phyloP scores from a whole-genome alignment of 2,113 vertebrate genomes.

The Pan troglodytes region DNA sequence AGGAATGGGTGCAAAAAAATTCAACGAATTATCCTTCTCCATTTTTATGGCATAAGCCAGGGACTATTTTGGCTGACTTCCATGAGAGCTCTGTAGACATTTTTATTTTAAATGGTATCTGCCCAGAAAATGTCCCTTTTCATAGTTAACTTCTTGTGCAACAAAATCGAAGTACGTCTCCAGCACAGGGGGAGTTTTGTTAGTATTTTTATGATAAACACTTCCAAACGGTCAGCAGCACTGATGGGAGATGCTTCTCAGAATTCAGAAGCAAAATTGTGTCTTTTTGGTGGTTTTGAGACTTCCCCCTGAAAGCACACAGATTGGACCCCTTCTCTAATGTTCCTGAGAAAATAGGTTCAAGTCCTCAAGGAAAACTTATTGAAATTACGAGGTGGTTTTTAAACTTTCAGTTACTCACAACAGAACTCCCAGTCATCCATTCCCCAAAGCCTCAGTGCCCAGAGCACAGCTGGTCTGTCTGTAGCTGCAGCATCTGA shows the following conservation, averaged over 20 bases:
- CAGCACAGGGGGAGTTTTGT: background rate
- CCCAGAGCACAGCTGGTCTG: too few species aligned
- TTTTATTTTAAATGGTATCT: background rate
- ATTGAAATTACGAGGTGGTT: background rate
- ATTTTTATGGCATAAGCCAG: background rate
- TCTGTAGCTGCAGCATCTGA: background rate
- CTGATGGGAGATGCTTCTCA: rapidly evolving
- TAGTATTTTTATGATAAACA: rapidly evolving
- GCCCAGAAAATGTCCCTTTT: background rate
- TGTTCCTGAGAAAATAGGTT: background rate
- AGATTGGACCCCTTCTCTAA: too few species aligned
- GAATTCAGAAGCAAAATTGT: background rate
- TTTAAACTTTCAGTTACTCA: background rate
- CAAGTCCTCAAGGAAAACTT: background rate
- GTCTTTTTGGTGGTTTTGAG: background rate
- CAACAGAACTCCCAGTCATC: background rate
- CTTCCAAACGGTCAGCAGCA: rapidly evolving
- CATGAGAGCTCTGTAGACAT: background rate
- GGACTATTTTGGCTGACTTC: background rate
- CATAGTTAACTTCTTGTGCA: background rate
- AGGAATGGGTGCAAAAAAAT: background rate
- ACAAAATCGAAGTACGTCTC: background rate
- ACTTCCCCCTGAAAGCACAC: background rate
- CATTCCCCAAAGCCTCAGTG: background rate
- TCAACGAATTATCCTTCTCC: background rate